Conservation (phyloP, 2,113 vertebrate genomes). For the Neolamprologus ventralis region DNA sequence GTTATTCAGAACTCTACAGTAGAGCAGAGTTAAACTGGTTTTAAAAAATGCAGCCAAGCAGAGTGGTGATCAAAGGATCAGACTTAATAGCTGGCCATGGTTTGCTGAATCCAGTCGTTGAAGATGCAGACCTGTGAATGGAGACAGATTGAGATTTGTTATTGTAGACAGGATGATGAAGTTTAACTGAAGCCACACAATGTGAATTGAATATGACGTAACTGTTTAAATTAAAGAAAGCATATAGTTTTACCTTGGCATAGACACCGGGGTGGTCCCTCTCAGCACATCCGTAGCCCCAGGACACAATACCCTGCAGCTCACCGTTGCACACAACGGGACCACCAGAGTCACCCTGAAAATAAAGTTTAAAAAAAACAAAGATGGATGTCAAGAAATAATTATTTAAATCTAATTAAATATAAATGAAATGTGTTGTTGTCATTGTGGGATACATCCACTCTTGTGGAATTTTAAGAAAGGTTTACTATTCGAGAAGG, state of each 20-base stretch:
- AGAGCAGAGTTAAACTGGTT: background rate
- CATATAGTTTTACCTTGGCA: constrained; percentile 54
- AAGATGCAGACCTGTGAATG: constrained; percentile 59
- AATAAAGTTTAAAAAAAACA: accelerated
- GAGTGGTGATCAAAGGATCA: background rate
- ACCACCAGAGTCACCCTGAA: constrained; percentile 77
- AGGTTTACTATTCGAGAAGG: no score
- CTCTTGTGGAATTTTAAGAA: no score
- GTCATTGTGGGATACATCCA: no score
- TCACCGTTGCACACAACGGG: constrained; percentile 73
- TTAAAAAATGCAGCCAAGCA: no score
- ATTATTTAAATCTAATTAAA: no score
- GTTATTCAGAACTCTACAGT: background rate
- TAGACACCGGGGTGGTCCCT: constrained; percentile 73
- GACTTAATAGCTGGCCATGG: constrained; percentile 34
- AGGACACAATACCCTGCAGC: constrained; percentile 75
- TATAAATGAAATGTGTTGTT: no score
- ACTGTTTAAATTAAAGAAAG: accelerated
- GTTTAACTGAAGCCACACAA: background rate
- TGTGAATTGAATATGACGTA: background rate
- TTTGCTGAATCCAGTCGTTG: constrained; percentile 46
- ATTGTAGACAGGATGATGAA: background rate
- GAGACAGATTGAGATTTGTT: background rate
- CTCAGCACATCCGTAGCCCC: constrained; percentile 24
- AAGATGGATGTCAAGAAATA: no score